Evolutionary conservation across 2,113 vertebrate species (phyloP).

Genomic region (Tyrannus savana): DNA sequence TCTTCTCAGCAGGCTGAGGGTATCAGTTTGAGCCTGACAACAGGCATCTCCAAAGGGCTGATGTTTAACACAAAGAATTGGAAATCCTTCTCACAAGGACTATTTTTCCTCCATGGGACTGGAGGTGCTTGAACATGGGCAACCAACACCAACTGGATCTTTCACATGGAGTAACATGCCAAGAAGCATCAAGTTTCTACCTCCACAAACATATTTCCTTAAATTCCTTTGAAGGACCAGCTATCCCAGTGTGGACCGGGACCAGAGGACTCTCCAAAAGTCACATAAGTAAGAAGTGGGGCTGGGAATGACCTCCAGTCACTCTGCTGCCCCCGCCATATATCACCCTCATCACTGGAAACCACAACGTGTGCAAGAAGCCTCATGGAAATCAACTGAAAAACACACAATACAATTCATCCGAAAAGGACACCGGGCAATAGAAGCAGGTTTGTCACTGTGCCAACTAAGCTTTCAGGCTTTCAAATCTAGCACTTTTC

Average conservation of each 20-base stretch:
- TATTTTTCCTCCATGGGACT: not conserved
- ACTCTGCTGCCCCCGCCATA: not conserved
- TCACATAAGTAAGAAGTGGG: not conserved
- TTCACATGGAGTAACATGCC: not conserved
- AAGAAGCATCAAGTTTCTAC: not conserved
- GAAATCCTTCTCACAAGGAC: not conserved
- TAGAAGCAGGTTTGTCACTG: not conserved
- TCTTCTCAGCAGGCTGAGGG: not conserved
- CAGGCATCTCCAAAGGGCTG: not conserved
- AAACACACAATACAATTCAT: not conserved
- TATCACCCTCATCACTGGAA: not conserved
- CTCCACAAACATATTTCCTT: not conserved
- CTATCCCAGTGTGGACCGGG: not conserved
- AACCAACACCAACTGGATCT: not conserved
- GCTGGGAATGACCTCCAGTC: not conserved
- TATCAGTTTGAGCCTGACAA: not conserved
- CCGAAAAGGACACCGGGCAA: not conserved
- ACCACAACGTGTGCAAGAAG: not conserved
- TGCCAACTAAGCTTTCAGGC: not conserved
- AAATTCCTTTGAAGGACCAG: not conserved
- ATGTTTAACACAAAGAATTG: not conserved
- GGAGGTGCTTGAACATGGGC: not conserved
- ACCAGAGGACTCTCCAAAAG: not conserved
- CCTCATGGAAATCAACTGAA: accelerated
- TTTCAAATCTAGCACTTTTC: not conserved